Base-by-base conservation (phyloP, 1,140 invertebrate species). In the Leptinotarsa defecta region DNA sequence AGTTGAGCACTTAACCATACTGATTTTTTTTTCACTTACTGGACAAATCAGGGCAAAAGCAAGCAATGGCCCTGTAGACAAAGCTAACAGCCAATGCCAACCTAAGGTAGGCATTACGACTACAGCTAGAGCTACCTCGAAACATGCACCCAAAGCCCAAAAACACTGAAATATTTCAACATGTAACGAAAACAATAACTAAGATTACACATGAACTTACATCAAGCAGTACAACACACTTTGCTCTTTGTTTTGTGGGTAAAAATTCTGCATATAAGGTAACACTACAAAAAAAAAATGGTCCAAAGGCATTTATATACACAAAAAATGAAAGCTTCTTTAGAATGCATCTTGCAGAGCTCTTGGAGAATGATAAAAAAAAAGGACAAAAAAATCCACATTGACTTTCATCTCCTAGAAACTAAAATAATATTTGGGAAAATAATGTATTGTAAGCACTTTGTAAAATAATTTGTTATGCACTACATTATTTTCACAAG, bases 231-330 rank as follows among this genome's bases (percentile, higher is more conserved):
- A 98, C 94, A 49, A 98, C 95, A 90, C 96, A 98, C 87, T 96
- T 96, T 34, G 95, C 95, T 84, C 96, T 89, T 84, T 97, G 95
- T 84, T 96, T 95, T 64, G 94, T 92, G 19, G 96, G 96, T 68
- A 98, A 87, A 89, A 98, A 98, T 87, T 98, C 97, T 19, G 96
- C 94, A 88, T 98, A 98, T 73, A 98, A 86, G n/a, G 96, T 98
- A 1, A 98, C 95, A 72, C 96, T 97, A 88, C 78, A 82, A 80
- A 81, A 27, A 81, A 27, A 79, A 76, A 77, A 74, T 17, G 52
- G 15, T 57, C n/a, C 13, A 57, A 57, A 43, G 34, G 52, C 52
- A 57, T 19, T 57, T 57, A 19, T 5, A n/a, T n/a, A n/a, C 17
- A 57, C 17, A 57, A 57, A 57, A 57, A 57, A 57, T 57, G 52